These are phyloP conservation scores for Enteromius thamalakanensis DNA, from an alignment of 2,797 vertebrate genomes.

Conservation along the genomic window DNA sequence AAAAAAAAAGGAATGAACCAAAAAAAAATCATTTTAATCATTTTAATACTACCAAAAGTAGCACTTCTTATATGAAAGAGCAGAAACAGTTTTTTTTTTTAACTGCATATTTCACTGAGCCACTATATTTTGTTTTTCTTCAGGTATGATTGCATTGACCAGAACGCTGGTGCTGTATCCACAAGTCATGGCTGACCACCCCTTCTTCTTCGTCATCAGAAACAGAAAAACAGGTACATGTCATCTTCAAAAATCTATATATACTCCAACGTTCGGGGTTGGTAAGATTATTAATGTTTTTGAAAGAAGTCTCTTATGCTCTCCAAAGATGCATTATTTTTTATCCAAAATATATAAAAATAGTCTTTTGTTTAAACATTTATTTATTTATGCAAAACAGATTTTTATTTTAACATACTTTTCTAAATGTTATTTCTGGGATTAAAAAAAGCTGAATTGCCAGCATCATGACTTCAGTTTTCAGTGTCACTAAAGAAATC, in stretches of 20 bases:
- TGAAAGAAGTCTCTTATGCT: too few species aligned
- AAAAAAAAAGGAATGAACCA: neutral
- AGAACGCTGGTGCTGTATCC: constrained; percentile 94
- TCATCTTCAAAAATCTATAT: neutral
- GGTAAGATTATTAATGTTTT: too few species aligned
- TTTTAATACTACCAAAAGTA: neutral
- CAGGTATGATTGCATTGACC: constrained; percentile 94
- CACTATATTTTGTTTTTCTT: constrained; percentile 22
- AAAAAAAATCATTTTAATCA: too few species aligned
- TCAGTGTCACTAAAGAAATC: neutral
- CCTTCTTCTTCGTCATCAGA: constrained; percentile 95
- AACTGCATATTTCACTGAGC: neutral
- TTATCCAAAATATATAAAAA: neutral
- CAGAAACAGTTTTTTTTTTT: neutral
- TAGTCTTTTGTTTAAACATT: too few species aligned
- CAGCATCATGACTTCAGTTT: neutral
- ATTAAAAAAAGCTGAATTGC: too few species aligned
- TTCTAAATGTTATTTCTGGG: neutral
- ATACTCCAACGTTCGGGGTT: neutral
- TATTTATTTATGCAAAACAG: too few species aligned
- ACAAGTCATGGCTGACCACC: constrained; percentile 97
- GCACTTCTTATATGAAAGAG: neutral
- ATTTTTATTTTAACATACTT: neutral
- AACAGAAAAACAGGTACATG: constrained; percentile 89
- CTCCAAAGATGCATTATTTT: neutral